A percentile compares a stretch with the other conserved stretches of the same genome.
Conservation (phyloP, 2,113 vertebrate genomes). For the Callipepla californica region DNA sequence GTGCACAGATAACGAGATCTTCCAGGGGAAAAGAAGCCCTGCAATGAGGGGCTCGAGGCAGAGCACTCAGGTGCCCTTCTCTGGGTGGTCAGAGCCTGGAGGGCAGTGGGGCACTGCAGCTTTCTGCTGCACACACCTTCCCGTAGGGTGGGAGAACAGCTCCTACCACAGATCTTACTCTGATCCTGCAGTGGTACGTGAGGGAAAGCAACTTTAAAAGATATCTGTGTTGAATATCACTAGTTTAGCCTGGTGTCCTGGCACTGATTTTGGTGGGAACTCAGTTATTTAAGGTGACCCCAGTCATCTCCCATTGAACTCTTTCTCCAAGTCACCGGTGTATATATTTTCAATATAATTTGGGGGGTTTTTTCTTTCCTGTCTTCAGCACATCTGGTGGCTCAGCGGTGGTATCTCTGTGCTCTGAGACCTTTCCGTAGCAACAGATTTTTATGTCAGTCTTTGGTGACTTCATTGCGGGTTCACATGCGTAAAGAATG, state of each 20-base stretch:
- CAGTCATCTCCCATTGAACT: not conserved
- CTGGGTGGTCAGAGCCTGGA: too few species aligned
- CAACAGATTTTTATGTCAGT: not conserved
- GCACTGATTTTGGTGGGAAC: not conserved
- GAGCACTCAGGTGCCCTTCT: not conserved
- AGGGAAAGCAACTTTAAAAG: not conserved
- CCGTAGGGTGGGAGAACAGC: not conserved
- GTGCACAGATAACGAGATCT: not conserved
- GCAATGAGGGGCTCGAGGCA: not conserved
- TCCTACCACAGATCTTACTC: not conserved
- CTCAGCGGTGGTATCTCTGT: not conserved
- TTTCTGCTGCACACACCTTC: not conserved
- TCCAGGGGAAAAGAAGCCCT: not conserved
- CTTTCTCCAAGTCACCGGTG: not conserved
- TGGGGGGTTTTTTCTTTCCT: not conserved
- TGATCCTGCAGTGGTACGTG: not conserved
- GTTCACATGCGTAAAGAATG: not conserved
- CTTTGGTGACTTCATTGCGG: slow-evolving; percentile 53
- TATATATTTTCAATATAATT: not conserved
- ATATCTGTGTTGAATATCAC: not conserved
- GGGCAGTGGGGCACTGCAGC: not conserved
- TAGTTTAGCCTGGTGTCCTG: not conserved
- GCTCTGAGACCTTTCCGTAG: not conserved
- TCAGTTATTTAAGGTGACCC: not conserved
- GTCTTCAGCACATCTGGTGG: not conserved